Base-by-base conservation (phyloP, 2,113 vertebrate species). In the Sinocyclocheilus maitianheensis region DNA sequence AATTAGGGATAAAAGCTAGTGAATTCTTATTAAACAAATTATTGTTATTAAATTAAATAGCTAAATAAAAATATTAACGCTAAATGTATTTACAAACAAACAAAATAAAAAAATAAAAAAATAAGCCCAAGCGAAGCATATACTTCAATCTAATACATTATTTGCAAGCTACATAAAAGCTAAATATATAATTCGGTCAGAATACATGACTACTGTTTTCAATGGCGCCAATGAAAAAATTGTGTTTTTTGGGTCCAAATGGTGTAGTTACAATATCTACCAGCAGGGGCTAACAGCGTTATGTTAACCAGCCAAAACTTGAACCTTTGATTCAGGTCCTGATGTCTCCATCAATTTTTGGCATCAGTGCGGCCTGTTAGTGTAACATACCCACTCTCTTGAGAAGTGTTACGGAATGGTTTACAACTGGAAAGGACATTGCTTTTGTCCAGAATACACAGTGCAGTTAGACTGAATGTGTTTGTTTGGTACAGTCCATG, bases 401-500 rank as follows among this genome's bases (percentile, higher is more conserved):
- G 13, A 76, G 43, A 76, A 51, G 74, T 3, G 11, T 76, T 51
- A 53, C 30, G n/a, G 18, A 77, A 77, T 51, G 22, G 43, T 77
- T 48, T 77, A n/a, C 46, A 53, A 74, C 13, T 18, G 24, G 48
- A 77, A 26, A 77, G 14, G 16, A 55, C 76, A 74, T 12, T 74
- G 34, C 77, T 26, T 30, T 37, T 43, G 48, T 26, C 69, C 65
- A 60, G 22, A n/a, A 34, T 86, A 83, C 84, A 62, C 60, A 62
- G 60, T 62, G 60, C 22, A 37, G 8, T 71, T 71, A 34, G 30
- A 20, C 34, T 9, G 26, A 34, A 62, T 77, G 89, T 79, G 86
- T 88, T 84, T 80, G 76, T 75, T 37, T 71, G 46, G 65, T 12
- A 26, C 62, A 81, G 63, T 90, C 91, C 87, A 83, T 87, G 63